Evolutionary conservation across 1,140 invertebrate genomes (phyloP).

Genomic region (Lordiphosa mommai): DNA sequence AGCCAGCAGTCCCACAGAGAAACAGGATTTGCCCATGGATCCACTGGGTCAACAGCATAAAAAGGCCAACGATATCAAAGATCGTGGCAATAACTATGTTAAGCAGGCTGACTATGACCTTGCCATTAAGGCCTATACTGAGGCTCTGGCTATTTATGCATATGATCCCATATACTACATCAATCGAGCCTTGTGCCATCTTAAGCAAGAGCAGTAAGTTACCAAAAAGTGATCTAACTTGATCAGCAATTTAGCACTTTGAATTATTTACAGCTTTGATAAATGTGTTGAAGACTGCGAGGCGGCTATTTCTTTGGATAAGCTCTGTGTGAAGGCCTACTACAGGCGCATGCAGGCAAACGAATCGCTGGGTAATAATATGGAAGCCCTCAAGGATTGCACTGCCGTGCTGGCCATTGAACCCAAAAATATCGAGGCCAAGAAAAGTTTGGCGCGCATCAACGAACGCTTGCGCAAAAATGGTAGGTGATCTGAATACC

Average conservation of each 20-base stretch:
- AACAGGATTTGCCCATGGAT: conserved; percentile 53
- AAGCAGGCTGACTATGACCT: conserved; percentile 88
- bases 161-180: conserved; percentile 91
- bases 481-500: conserved; percentile 23
- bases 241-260: not conserved
- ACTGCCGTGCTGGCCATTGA: conserved; percentile 66
- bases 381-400: conserved; percentile 74
- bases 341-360: conserved; percentile 79
- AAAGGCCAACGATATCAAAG: conserved; percentile 80
- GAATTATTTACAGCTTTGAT: conserved; percentile 38
- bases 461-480: conserved; percentile 55
- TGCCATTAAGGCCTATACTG: conserved; percentile 89
- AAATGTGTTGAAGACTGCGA: conserved; percentile 69
- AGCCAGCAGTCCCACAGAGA: conserved; percentile 56
- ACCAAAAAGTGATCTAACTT: not conserved
- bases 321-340: conserved; percentile 64
- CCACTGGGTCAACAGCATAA: conserved; percentile 71
- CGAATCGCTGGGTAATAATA: conserved; percentile 67
- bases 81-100: conserved; percentile 90
- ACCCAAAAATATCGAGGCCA: conserved; percentile 69
- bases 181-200: conserved; percentile 92
- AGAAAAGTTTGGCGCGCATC: conserved; percentile 59
- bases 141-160: conserved; percentile 88
- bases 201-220: conserved; percentile 89
- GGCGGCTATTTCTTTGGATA: conserved; percentile 58